phyloP scores from a whole-genome alignment of 2,888 invertebrate genomes.

The Pharmacophagus antenor region DNA sequence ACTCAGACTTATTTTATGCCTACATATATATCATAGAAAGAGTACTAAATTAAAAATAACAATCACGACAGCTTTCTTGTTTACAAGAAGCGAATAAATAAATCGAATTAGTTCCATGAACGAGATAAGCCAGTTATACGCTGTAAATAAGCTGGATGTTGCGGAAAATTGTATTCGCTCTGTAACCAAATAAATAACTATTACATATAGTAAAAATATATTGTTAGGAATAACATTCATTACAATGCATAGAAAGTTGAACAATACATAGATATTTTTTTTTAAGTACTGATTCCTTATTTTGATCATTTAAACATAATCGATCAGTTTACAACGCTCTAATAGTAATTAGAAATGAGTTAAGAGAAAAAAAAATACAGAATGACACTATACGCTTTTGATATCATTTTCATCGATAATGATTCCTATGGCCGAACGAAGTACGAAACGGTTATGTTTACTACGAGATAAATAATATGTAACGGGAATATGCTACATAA shows the following conservation, averaged over 20 bases:
- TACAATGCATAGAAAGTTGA: background rate
- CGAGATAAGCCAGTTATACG: slow-evolving; percentile 35
- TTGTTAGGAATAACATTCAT: background rate
- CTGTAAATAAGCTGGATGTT: slow-evolving; percentile 22
- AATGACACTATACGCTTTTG: too few relatives aligned
- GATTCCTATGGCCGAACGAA: too few relatives aligned
- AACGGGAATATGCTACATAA: background rate
- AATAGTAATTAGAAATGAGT: too few relatives aligned
- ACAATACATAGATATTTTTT: too few relatives aligned
- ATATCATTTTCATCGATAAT: too few relatives aligned
- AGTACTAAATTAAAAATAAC: slow-evolving; percentile 6
- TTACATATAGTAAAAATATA: slow-evolving; percentile 19
- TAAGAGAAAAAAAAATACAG: too few relatives aligned
- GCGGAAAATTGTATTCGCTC: slow-evolving; percentile 33
- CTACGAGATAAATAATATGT: too few relatives aligned
- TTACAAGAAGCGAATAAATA: slow-evolving; percentile 39
- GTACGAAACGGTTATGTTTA: too few relatives aligned
- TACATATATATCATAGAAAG: background rate
- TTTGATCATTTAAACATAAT: background rate
- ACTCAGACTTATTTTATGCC: background rate
- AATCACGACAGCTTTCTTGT: slow-evolving; percentile 24
- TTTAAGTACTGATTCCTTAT: too few relatives aligned
- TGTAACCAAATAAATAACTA: slow-evolving; percentile 15
- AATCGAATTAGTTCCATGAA: slow-evolving; percentile 42
- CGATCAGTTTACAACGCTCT: too few relatives aligned